Evolutionary conservation across 2,113 vertebrate species (phyloP).

Genomic region (Phyllostomus discolor): DNA sequence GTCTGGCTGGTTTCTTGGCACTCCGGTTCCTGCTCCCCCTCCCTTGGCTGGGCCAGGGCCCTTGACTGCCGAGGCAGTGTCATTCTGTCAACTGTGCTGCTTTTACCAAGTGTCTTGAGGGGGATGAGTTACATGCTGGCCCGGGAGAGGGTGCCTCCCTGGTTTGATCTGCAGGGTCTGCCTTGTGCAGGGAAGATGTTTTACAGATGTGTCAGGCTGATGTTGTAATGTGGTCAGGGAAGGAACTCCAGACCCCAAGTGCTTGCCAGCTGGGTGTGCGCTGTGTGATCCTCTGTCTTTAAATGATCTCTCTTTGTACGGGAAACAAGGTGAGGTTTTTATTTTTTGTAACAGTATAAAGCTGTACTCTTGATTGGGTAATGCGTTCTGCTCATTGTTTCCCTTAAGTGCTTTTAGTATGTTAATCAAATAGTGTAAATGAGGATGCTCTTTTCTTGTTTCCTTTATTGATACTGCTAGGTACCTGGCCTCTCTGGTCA

Average conservation of each 20-base stretch:
- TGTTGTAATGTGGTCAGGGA: slow-evolving; percentile 51
- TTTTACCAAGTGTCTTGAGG: slow-evolving; percentile 60
- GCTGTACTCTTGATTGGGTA: not conserved
- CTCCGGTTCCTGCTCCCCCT: not conserved
- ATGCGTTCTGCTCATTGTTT: not conserved
- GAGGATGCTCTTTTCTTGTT: not conserved
- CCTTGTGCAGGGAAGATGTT: slow-evolving; percentile 63
- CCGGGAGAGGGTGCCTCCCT: slow-evolving; percentile 62
- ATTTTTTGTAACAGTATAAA: not conserved
- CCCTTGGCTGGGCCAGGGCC: not conserved
- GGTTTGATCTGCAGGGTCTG: slow-evolving; percentile 70
- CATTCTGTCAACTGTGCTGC: slow-evolving; percentile 44
- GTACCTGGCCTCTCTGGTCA: not conserved
- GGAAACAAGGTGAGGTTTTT: slow-evolving; percentile 5
- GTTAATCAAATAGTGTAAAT: not conserved
- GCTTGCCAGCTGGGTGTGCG: not conserved
- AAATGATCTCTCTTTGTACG: not conserved
- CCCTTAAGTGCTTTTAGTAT: not conserved
- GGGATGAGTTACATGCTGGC: slow-evolving; percentile 60
- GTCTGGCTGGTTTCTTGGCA: not conserved
- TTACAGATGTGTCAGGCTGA: slow-evolving; percentile 78
- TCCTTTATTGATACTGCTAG: not conserved
- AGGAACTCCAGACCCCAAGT: not conserved
- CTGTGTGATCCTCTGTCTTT: not conserved
- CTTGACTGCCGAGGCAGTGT: slow-evolving; percentile 40